Evolutionary conservation across 2,113 vertebrate genomes (phyloP).

Genomic region (Glareola pratincola): DNA sequence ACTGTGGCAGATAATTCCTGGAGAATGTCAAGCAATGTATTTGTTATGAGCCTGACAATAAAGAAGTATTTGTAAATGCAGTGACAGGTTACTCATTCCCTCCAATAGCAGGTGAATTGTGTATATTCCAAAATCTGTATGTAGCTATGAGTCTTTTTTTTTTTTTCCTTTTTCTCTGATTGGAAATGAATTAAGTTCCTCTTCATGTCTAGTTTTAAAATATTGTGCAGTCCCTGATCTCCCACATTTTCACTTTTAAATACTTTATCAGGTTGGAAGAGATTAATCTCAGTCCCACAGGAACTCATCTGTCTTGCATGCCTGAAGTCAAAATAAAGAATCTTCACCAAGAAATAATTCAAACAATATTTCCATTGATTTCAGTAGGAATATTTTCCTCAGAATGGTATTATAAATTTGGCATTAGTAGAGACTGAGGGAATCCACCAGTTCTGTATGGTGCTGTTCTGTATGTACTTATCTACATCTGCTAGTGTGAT

Average conservation of each 20-base stretch:
- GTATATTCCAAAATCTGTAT: neutral
- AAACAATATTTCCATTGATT: neutral
- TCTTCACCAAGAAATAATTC: neutral
- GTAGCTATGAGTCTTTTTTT: neutral
- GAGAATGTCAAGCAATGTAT: neutral
- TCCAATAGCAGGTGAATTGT: neutral
- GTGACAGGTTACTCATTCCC: neutral
- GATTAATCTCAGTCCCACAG: neutral
- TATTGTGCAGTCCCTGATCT: neutral
- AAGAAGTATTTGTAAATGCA: neutral
- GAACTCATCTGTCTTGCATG: neutral
- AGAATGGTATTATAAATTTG: neutral
- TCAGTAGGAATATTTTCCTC: neutral
- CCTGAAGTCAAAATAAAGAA: neutral
- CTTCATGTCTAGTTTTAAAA: neutral
- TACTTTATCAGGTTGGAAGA: neutral
- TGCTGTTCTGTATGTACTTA: neutral
- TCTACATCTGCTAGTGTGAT: neutral
- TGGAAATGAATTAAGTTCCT: neutral
- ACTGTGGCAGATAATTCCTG: neutral
- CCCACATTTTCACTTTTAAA: neutral
- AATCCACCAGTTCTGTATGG: neutral
- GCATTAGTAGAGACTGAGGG: neutral
- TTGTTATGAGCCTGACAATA: neutral
- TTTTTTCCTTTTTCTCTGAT: neutral